These are phyloP conservation scores for Hirtodrosophila trivittata DNA, from an alignment of 2,888 invertebrate species.

Conservation along the genomic window DNA sequence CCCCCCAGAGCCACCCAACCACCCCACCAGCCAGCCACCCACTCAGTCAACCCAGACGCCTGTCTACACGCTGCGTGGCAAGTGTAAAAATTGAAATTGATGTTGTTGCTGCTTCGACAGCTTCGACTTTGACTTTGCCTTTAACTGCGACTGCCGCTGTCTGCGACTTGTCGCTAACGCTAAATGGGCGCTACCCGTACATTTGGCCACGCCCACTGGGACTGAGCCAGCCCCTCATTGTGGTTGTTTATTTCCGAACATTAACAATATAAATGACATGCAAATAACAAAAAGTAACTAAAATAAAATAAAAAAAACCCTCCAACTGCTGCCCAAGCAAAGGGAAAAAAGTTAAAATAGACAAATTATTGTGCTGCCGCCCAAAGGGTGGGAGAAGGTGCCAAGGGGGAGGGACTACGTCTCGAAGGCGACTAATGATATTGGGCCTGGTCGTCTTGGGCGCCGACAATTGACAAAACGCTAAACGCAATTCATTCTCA, in stretches of 20 bases:
- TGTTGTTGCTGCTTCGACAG: constrained; percentile 52
- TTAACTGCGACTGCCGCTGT: constrained; percentile 23
- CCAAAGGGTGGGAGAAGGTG: neutral
- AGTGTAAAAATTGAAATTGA: constrained; percentile 79
- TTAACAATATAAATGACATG: constrained; percentile 79
- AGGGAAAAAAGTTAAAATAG: constrained; percentile 66
- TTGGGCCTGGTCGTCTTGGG: constrained; percentile 14
- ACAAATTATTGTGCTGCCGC: constrained; percentile 66
- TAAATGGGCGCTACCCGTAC: constrained; percentile 49
- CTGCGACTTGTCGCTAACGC: constrained; percentile 51
- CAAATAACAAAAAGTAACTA: constrained; percentile 58
- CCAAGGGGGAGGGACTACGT: too few relatives aligned
- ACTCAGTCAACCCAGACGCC: neutral
- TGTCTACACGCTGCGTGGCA: constrained; percentile 17
- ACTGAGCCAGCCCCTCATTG: constrained; percentile 4
- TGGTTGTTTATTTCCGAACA: constrained; percentile 74
- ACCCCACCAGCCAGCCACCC: neutral
- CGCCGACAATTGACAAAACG: constrained; percentile 48
- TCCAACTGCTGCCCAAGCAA: constrained; percentile 10
- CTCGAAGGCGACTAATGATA: constrained; percentile 47
- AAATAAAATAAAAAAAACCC: constrained; percentile 32
- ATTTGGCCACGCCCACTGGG: constrained; percentile 5
- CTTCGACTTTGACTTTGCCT: constrained; percentile 47
- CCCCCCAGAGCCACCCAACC: neutral
- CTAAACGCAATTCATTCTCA: constrained; percentile 71